phyloP scores from a whole-genome alignment of 2,797 vertebrate species.

The Acanthopagrus latus region DNA sequence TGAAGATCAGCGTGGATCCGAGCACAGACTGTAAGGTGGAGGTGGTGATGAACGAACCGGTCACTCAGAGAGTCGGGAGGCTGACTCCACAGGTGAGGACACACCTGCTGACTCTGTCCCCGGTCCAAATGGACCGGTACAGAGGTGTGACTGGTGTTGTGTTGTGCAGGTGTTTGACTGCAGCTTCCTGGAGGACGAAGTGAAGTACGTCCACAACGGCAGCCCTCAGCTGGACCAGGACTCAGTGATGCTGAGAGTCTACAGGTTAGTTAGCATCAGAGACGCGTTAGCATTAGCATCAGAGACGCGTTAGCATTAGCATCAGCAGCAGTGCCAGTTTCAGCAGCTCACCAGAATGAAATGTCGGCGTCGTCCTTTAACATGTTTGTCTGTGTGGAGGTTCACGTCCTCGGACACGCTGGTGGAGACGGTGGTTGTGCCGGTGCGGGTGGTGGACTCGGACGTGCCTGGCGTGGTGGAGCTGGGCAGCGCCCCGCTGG shows the following conservation, averaged over 20 bases:
- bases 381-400: constrained; percentile 62
- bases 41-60: constrained; percentile 81
- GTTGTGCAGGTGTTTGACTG: constrained; percentile 84
- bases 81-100: constrained; percentile 85
- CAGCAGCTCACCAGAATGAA: too few relatives aligned
- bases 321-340: too few relatives aligned
- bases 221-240: constrained; percentile 83
- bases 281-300: too few relatives aligned
- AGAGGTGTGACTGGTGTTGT: neutral
- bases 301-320: too few relatives aligned
- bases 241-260: constrained; percentile 78
- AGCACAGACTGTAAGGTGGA: constrained; percentile 83
- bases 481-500: constrained; percentile 77
- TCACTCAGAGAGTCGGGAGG: constrained; percentile 82
- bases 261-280: constrained; percentile 67
- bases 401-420: constrained; percentile 85
- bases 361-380: neutral
- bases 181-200: constrained; percentile 80
- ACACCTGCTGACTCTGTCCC: neutral
- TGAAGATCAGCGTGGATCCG: constrained; percentile 68
- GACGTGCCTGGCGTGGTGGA: constrained; percentile 59
- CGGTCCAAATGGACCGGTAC: neutral
- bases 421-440: constrained; percentile 79
- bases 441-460: constrained; percentile 73
- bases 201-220: constrained; percentile 80